Evolutionary conservation across 1,140 invertebrate species (phyloP), one percentile per base, ranked within the genome.

Genomic region (Galleria mellonella): DNA sequence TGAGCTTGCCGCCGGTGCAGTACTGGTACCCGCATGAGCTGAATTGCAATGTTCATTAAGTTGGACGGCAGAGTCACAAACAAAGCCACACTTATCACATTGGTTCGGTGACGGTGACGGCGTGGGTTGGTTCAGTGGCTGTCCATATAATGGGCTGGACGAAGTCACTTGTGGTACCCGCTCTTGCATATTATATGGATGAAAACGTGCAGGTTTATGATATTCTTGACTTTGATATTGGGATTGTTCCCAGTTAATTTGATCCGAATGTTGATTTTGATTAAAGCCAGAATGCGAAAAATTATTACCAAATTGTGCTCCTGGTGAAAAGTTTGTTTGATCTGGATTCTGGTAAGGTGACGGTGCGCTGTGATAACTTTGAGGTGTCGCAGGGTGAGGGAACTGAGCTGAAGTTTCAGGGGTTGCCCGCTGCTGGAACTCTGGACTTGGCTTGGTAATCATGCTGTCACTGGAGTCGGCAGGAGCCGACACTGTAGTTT

Each of bases 31-130:
- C 0, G 91, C 89, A 61, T 95, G 94, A 38, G 87, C 91, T 1
- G 90, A 86, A 41, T 90, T 89, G 6, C 90, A 87, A 58, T 94
- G 93, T 51, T 95, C 94, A 36, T 89, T 89, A 9, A 94, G 73
- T 55, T 90, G 90, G 9, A 88, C 85, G 7, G 90, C 89, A 37
- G 92, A 92, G 47, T 94, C 92, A 68, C 90, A 94, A 23, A 94
- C 89, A 43, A 89, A 91, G 23, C 93, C 93, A 65, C 93, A 94
- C 62, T 94, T 94, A 49, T 94, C 93, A 72, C 94, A 95, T 57
- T 94, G 92, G 53, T 91, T 87, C 0, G 90, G 90, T 32, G 90
- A 90, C 1, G 88, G 88, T 7, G 90, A 89, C 30, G 89, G 89
- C 27, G 88, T 89, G 4, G 88, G 88, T 54, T 91, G 89, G 38